Percentiles rank a stretch among this genome's conserved stretches.
Conservation (phyloP, 2,888 invertebrate species). For the Drosophila vallismaia region DNA sequence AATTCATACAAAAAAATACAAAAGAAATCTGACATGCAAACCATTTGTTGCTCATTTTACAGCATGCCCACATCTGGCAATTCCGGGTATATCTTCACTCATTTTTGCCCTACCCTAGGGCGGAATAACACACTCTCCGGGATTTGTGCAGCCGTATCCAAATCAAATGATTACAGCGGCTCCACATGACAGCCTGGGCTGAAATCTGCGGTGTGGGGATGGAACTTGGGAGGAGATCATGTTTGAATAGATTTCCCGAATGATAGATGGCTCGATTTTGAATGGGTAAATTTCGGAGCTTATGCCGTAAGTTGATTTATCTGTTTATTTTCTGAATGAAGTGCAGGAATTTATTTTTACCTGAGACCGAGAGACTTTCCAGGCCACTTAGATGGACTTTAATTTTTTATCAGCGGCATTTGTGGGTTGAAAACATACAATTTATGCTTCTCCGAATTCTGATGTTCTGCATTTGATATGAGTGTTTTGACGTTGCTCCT, state of each 20-base stretch:
- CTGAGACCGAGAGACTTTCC: background rate
- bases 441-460: constrained; percentile 18
- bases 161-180: constrained; percentile 65
- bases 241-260: constrained; percentile 34
- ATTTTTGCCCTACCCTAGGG: constrained; percentile 40
- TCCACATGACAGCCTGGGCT: constrained; percentile 59
- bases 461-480: constrained; percentile 33
- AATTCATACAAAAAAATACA: constrained; percentile 15
- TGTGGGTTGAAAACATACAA: constrained; percentile 4
- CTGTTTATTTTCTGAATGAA: constrained; percentile 10
- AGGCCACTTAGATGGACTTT: background rate
- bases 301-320: constrained; percentile 28
- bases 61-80: constrained; percentile 36
- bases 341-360: constrained; percentile 11
- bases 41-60: constrained; percentile 56
- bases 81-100: constrained; percentile 48
- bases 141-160: constrained; percentile 41
- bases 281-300: constrained; percentile 16
- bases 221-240: background rate
- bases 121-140: constrained; percentile 17
- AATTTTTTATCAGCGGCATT: constrained; percentile 9
- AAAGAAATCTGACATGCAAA: constrained; percentile 36
- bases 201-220: constrained; percentile 3
- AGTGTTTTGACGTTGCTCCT: constrained; percentile 12
- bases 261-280: constrained; percentile 40